A percentile compares a stretch with the other conserved stretches of the same genome.
Conservation (phyloP, 2,797 vertebrate species). For the Falco columbarius region DNA sequence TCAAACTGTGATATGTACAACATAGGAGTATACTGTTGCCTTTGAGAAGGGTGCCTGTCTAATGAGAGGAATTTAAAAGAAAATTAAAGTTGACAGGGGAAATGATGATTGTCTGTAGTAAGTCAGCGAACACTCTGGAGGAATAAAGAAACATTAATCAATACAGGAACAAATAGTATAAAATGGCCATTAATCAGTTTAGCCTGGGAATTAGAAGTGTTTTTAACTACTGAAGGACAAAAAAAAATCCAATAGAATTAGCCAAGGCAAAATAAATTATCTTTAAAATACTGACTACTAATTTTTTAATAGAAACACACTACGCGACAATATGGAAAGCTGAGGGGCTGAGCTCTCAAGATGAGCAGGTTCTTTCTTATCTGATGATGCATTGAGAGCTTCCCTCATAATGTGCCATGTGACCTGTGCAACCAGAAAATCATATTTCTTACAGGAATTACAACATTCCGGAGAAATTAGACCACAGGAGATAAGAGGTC, state of each 20-base stretch:
- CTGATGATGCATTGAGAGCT: not conserved
- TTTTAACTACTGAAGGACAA: not conserved
- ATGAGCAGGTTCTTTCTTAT: not conserved
- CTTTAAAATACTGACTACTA: not conserved
- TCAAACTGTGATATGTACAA: not conserved
- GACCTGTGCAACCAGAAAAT: not conserved
- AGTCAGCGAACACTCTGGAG: not conserved
- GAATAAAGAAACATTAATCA: not conserved
- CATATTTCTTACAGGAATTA: not conserved
- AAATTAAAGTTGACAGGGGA: not conserved
- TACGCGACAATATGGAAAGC: not conserved
- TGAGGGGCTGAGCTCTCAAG: not conserved
- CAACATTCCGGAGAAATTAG: not conserved
- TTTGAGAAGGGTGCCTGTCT: not conserved
- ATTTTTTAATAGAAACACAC: not conserved
- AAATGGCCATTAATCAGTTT: not conserved
- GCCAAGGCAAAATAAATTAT: not conserved
- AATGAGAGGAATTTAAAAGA: not conserved
- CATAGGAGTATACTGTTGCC: not conserved
- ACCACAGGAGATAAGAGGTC: rapidly evolving
- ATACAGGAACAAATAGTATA: not conserved
- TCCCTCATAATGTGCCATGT: not conserved
- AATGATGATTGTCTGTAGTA: not conserved
- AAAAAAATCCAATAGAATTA: not conserved
- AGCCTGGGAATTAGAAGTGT: not conserved